phyloP scores from a whole-genome alignment of 2,888 invertebrate species.

The Rotaria magnacalcarata region DNA sequence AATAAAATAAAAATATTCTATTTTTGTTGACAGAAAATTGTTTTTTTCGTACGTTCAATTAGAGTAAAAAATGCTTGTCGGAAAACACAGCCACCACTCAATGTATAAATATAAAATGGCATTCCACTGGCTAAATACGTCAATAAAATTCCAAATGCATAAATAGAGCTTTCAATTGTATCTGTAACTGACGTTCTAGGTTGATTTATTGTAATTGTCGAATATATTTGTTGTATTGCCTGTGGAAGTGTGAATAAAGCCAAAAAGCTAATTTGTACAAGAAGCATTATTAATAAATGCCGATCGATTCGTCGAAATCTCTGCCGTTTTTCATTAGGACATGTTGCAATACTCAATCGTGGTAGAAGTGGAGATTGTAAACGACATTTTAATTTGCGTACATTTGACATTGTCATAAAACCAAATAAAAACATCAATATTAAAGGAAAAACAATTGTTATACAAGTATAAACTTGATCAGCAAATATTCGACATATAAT shows the following conservation, averaged over 20 bases:
- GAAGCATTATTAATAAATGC: background rate
- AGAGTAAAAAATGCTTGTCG: background rate
- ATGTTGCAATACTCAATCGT: background rate
- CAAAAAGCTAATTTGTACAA: background rate
- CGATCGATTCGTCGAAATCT: background rate
- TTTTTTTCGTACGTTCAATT: background rate
- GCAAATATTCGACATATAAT: background rate
- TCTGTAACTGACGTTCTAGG: background rate
- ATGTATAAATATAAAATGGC: conserved; percentile 11
- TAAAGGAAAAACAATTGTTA: background rate
- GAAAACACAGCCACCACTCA: background rate
- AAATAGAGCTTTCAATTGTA: background rate
- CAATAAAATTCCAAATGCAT: background rate
- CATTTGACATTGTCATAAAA: background rate
- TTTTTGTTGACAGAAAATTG: conserved; percentile 2
- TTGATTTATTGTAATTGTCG: background rate
- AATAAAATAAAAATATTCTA: background rate
- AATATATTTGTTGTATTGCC: background rate
- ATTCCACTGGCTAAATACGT: background rate
- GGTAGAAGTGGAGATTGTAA: background rate
- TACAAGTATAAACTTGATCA: background rate
- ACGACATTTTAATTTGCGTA: background rate
- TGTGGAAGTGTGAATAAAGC: conserved; percentile 1
- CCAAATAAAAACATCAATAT: background rate
- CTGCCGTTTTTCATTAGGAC: background rate